Conservation (phyloP, 2,888 invertebrate genomes). For the Norana najaformis region DNA sequence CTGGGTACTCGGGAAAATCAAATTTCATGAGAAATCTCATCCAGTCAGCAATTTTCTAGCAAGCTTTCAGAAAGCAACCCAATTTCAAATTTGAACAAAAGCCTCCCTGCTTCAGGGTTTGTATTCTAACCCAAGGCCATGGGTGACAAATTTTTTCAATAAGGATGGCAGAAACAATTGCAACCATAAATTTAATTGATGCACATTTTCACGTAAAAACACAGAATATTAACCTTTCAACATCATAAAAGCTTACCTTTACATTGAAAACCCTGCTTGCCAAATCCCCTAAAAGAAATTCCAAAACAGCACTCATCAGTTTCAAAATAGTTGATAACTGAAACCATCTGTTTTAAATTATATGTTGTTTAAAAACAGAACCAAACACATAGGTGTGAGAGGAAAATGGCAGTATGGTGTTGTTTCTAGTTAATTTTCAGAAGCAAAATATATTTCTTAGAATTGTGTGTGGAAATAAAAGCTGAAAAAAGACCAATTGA, state of each 20-base stretch:
- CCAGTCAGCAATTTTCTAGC: not conserved
- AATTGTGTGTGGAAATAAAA: too few relatives aligned
- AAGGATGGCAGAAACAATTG: not conserved
- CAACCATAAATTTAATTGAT: not conserved
- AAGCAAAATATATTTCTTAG: too few relatives aligned
- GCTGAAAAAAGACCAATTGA: too few relatives aligned
- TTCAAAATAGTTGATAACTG: not conserved
- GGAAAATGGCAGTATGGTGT: too few relatives aligned
- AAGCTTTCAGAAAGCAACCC: not conserved
- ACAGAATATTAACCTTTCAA: not conserved
- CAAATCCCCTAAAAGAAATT: conserved; percentile 34
- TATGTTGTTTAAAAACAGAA: too few relatives aligned
- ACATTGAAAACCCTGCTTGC: conserved; percentile 36
- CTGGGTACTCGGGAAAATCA: too few relatives aligned
- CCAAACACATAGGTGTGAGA: too few relatives aligned
- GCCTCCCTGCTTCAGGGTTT: not conserved
- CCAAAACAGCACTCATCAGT: not conserved
- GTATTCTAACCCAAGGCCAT: not conserved
- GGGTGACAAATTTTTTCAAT: not conserved
- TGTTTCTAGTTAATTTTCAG: too few relatives aligned
- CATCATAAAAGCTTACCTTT: conserved; percentile 26
- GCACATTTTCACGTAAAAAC: not conserved
- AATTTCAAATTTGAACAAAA: not conserved
- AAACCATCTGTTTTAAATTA: not conserved
- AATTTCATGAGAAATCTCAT: not conserved